These are phyloP conservation scores for Euplexia lucipara DNA, from an alignment of 2,888 invertebrate genomes.

Conservation along the genomic window DNA sequence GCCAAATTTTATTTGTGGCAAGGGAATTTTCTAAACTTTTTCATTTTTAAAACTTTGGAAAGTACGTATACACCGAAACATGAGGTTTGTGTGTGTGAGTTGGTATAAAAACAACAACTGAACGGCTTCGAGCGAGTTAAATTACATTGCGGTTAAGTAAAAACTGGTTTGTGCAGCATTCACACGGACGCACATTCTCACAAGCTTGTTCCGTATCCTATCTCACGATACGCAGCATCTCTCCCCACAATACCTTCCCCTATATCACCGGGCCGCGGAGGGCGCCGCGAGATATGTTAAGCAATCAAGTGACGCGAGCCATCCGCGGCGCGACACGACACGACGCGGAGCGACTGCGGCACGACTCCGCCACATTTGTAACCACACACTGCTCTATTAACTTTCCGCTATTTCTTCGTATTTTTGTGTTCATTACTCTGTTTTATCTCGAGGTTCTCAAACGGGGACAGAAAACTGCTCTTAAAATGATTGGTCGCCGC, in stretches of 20 bases:
- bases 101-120: neutral
- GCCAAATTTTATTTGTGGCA: neutral
- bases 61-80: neutral
- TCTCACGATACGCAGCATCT: neutral
- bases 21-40: neutral
- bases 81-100: neutral
- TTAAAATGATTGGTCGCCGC: constrained; percentile 59
- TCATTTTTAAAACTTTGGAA: neutral
- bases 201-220: too few relatives aligned
- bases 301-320: constrained; percentile 73
- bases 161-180: neutral
- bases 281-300: constrained; percentile 73
- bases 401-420: constrained; percentile 74
- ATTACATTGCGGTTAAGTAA: neutral
- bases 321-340: constrained; percentile 49
- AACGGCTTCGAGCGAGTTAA: neutral
- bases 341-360: constrained; percentile 35
- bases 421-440: constrained; percentile 77
- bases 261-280: constrained; percentile 42
- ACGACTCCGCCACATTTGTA: constrained; percentile 68
- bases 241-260: constrained; percentile 25
- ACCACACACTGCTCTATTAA: constrained; percentile 74
- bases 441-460: constrained; percentile 69
- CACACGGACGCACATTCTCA: too few relatives aligned
- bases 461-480: constrained; percentile 53